Evolutionary conservation across 2,797 vertebrate genomes (phyloP), one percentile per base, ranked within the genome.

Genomic region (Rachycentron canadum): DNA sequence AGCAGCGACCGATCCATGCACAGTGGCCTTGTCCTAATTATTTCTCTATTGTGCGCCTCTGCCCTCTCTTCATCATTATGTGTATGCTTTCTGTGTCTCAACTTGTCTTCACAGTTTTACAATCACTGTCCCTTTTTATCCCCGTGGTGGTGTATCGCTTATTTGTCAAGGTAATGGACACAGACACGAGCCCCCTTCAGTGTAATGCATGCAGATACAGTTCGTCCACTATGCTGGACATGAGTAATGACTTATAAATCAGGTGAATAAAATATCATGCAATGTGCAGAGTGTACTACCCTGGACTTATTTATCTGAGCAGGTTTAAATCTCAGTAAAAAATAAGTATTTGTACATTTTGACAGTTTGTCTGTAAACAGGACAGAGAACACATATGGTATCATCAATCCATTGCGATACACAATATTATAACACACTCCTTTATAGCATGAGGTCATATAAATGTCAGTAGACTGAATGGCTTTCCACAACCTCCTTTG

Each of bases 21-120:
- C 84, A 83, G 50, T 88, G 81, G 88, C 76, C 79, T 83, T 81
- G 79, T 90, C 84, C 84, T 88, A 88, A 90, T 92, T 92, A 91
- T 86, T 92, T 79, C 81, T 88, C 85, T 67, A 73, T 87, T 88
- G 84, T 86, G 75, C 41, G 28, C 77, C 84, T 78, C 84, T 78
- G 60, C 81, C 76, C 62, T 55, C 52, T 78, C 73, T 85, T 88
- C 81, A 83, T 85, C 76, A 73, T 83, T 55, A 64, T 23, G 76
- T 68, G 56, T 76, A 50, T 50, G 49, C 55, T 76, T 65, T 77
- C 38, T 71, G 64, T 60, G 56, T 69, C 76, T 89, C 62, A 40
- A 64, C 58, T 56, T 63, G 70, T 88, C 81, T 43, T 26, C 71
- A 75, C 47, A 50, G 58, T 77, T 80, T 75, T 57, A 73, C 47